These are phyloP conservation scores for Pseudochromis fuscus DNA, from an alignment of 2,797 vertebrate genomes.

Conservation along the genomic window DNA sequence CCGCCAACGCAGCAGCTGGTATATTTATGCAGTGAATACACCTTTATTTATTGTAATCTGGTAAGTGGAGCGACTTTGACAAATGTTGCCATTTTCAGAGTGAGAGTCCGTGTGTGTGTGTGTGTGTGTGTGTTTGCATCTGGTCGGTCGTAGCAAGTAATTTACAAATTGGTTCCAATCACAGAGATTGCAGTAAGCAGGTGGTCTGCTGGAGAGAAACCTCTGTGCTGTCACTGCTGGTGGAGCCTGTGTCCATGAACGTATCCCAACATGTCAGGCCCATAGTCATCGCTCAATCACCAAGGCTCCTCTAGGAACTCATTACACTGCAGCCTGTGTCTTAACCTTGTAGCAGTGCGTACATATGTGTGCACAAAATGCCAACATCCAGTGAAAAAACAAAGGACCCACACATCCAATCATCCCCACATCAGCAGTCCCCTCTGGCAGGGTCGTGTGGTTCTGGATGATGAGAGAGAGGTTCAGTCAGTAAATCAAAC, in stretches of 20 bases:
- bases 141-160: slow-evolving; percentile 54
- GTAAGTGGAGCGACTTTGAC: slow-evolving; percentile 74
- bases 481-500: no score
- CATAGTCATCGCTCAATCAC: background rate
- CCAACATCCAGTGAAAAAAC: slow-evolving; percentile 7
- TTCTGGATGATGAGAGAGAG: no score
- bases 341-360: slow-evolving; percentile 5
- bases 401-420: background rate
- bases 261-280: background rate
- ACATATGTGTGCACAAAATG: slow-evolving; percentile 10
- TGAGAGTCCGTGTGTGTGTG: slow-evolving; percentile 29
- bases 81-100: slow-evolving; percentile 59
- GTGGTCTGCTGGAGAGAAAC: slow-evolving; percentile 16
- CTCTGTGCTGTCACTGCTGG: background rate
- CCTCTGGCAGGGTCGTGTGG: background rate
- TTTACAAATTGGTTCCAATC: slow-evolving; percentile 81
- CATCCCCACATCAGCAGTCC: background rate
- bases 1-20: background rate
- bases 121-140: slow-evolving; percentile 27
- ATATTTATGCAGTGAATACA: slow-evolving; percentile 43
- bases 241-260: slow-evolving; percentile 6
- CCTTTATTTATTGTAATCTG: slow-evolving; percentile 66
- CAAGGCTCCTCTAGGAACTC: slow-evolving; percentile 4
- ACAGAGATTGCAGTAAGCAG: slow-evolving; percentile 73
- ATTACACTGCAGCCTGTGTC: slow-evolving; percentile 10